Base-by-base conservation (phyloP, 2,113 vertebrate species). In the Cynoglossus semilaevis region DNA sequence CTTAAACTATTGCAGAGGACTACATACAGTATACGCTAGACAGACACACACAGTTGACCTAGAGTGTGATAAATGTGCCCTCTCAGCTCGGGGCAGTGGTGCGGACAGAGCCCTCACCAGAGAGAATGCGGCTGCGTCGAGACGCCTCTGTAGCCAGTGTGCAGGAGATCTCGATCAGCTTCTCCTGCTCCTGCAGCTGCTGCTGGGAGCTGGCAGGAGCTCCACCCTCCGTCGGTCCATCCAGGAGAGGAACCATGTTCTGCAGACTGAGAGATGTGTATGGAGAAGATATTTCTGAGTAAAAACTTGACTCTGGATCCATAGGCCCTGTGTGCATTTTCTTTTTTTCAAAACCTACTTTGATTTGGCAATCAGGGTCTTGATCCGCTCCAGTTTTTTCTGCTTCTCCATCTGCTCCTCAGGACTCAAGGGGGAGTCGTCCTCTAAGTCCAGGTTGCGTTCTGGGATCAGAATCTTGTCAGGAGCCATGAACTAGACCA, bases 311-410 rank as follows among this genome's bases (percentile, higher is more conserved):
- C 12, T 40, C 10, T 37, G 7, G 12, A 40, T 40, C 12, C 8
- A 13, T 40, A 40, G 22, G 22, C 22, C 6, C 22, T 29, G 3
- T 40, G 9, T 40, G 37, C 12, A 11, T 3, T 40, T 38, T 38
- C 1, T 38, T 5, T 42, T 42, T 51, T 7, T 51, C 0, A 15
- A 48, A 56, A 76, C 78, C 45, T 85, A 98, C 96, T 94, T 98
- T 84, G 96, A 97, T 84, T 99, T 99, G 83, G 95, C 96, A 72
- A 99, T 97, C 43, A 99, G 93, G 0, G 94, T 96, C 83, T 98
- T 98, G 86, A 99, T 98, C 62, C 96, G 88, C 56, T 98, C 95
- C 76, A 98, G 91, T 68, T 99, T 99, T 89, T 93, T 97, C 88
- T 96, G 93, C 83, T 98, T 98, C 80, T 97, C 96, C 77, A 90